phyloP scores from a whole-genome alignment of 2,888 invertebrate species.

The Heteromyza rotundicornis region DNA sequence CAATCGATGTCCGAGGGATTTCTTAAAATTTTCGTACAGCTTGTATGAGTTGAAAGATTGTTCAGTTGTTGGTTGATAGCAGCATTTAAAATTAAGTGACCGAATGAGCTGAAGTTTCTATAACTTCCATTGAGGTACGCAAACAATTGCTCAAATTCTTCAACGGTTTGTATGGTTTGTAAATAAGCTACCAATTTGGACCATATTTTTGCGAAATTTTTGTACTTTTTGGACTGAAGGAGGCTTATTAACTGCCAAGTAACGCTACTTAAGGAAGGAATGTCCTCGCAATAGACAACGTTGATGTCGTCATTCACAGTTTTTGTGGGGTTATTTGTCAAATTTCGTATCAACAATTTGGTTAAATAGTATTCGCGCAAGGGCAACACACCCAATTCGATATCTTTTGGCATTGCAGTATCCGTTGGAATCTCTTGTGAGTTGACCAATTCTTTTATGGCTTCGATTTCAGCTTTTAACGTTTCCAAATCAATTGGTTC shows the following conservation, averaged over 20 bases:
- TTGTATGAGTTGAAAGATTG: slow-evolving; percentile 44
- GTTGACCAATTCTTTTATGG: slow-evolving; percentile 17
- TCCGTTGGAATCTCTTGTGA: slow-evolving; percentile 18
- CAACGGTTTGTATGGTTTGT: slow-evolving; percentile 8
- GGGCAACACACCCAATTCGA: slow-evolving; percentile 34
- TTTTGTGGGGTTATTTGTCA: not conserved
- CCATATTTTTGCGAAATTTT: slow-evolving; percentile 36
- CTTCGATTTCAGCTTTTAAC: slow-evolving; percentile 24
- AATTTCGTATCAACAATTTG: slow-evolving; percentile 37
- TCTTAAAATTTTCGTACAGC: slow-evolving; percentile 27
- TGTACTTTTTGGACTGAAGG: slow-evolving; percentile 33
- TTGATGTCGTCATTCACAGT: slow-evolving; percentile 34
- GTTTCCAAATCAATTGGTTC: slow-evolving; percentile 19
- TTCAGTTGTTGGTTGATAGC: slow-evolving; percentile 41
- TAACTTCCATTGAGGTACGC: slow-evolving; percentile 43
- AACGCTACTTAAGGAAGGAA: slow-evolving; percentile 40
- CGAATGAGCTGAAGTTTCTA: slow-evolving; percentile 47
- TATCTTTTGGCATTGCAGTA: slow-evolving; percentile 23
- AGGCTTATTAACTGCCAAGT: slow-evolving; percentile 44
- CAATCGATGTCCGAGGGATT: slow-evolving; percentile 40
- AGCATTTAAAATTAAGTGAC: slow-evolving; percentile 35
- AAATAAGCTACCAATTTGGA: slow-evolving; percentile 29
- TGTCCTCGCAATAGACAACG: slow-evolving; percentile 42
- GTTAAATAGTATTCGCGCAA: slow-evolving; percentile 49
- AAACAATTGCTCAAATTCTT: slow-evolving; percentile 36